These are phyloP conservation scores for Thomomys bottae DNA, from an alignment of 2,113 vertebrate species.

Conservation along the genomic window DNA sequence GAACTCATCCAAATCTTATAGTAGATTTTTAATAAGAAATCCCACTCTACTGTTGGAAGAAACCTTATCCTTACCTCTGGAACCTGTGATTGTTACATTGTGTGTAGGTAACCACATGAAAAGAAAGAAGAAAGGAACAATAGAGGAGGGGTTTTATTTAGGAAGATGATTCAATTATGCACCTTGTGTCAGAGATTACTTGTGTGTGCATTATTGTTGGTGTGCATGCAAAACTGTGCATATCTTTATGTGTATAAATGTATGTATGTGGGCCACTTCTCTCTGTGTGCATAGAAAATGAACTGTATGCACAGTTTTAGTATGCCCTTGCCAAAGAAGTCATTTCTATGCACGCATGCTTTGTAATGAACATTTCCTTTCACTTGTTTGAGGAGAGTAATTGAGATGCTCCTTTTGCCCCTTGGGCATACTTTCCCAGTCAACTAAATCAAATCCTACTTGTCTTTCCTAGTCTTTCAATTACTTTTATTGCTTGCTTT, in stretches of 20 bases:
- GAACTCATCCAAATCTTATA: neutral
- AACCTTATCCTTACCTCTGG: too few species aligned
- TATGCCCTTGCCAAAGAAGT: neutral
- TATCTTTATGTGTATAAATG: neutral
- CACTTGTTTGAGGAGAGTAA: conserved; percentile 48
- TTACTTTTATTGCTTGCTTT: conserved; percentile 59
- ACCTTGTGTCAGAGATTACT: too few species aligned
- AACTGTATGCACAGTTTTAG: neutral
- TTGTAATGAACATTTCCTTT: neutral
- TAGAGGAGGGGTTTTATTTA: neutral
- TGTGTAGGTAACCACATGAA: too few species aligned
- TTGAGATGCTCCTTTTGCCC: neutral
- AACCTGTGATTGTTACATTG: neutral
- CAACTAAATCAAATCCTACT: conserved; percentile 55
- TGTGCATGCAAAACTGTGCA: neutral
- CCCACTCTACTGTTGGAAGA: neutral
- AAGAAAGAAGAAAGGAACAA: neutral
- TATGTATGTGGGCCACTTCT: neutral
- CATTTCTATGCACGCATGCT: neutral
- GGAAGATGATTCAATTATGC: neutral
- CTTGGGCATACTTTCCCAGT: neutral
- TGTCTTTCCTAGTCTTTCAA: conserved; percentile 31
- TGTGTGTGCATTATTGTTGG: too few species aligned
- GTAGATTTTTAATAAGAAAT: neutral
- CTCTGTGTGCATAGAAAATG: neutral